Percentiles rank a stretch among this genome's conserved stretches.
phyloP scores from a whole-genome alignment of 2,113 vertebrate genomes.

The Mixornis gularis region DNA sequence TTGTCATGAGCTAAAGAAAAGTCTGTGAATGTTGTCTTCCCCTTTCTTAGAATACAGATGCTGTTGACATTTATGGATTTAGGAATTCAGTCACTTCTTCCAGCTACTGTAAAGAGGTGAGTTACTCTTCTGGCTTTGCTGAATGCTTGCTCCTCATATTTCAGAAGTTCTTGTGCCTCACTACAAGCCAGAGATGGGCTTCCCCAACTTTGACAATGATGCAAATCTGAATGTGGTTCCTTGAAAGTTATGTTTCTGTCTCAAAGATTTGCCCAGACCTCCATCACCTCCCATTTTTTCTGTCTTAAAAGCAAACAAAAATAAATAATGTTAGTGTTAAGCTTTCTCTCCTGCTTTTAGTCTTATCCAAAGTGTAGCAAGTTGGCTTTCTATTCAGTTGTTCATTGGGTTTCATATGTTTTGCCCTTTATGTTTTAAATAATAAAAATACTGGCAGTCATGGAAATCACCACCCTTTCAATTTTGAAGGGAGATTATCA shows the following conservation, averaged over 20 bases:
- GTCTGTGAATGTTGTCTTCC: rapidly evolving
- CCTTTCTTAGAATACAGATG: background rate
- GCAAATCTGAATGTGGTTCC: background rate
- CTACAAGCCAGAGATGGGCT: background rate
- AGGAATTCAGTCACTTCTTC: background rate
- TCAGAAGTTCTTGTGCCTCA: background rate
- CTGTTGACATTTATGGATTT: background rate
- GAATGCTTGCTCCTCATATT: background rate
- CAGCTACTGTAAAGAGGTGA: background rate
- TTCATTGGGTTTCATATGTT: background rate
- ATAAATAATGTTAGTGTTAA: background rate
- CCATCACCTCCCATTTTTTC: background rate
- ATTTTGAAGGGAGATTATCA: background rate
- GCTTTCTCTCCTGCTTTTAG: background rate
- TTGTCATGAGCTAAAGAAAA: background rate
- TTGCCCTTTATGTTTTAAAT: background rate
- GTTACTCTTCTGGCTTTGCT: background rate
- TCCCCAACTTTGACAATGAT: background rate
- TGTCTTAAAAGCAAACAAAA: background rate
- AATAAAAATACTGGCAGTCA: background rate
- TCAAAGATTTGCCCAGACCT: background rate
- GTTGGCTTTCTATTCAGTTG: background rate
- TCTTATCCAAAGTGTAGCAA: background rate
- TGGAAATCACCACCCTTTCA: background rate
- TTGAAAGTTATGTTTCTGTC: background rate